phyloP scores from a whole-genome alignment of 2,797 vertebrate genomes.

The Hydrolagus colliei region DNA sequence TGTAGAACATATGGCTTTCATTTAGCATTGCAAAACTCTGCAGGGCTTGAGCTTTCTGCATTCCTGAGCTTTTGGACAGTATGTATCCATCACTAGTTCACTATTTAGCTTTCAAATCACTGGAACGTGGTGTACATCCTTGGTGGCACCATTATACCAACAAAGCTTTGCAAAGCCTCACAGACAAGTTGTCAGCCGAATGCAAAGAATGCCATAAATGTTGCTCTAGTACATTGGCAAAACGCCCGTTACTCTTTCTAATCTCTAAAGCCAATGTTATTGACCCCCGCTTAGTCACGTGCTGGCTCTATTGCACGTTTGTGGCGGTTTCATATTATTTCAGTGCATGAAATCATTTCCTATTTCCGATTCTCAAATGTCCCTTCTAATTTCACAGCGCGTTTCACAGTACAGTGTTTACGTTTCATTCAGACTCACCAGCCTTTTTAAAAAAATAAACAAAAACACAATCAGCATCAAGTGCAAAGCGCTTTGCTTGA shows the following conservation, averaged over 20 bases:
- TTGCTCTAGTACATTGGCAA: conserved; percentile 35
- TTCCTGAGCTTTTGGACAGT: conserved; percentile 29
- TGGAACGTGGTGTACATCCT: conserved; percentile 28
- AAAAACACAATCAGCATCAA: background rate
- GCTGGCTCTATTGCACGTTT: conserved; percentile 5
- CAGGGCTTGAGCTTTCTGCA: conserved; percentile 29
- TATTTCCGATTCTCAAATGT: background rate
- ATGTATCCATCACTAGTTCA: conserved; percentile 19
- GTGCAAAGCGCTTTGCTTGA: background rate
- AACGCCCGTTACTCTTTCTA: conserved; percentile 22
- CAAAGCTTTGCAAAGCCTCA: conserved; percentile 24
- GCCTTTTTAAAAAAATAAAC: too few relatives aligned
- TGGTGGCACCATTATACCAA: conserved; percentile 27
- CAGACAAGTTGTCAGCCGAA: conserved; percentile 23
- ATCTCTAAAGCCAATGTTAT: conserved; percentile 27
- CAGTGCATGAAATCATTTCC: background rate
- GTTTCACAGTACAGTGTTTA: background rate
- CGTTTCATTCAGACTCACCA: background rate
- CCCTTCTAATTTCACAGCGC: background rate
- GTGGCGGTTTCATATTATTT: background rate
- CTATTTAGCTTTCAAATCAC: conserved; percentile 28
- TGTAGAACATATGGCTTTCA: conserved; percentile 28
- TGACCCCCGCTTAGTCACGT: background rate
- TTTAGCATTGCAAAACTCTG: conserved; percentile 28
- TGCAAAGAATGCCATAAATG: conserved; percentile 39